Conservation (phyloP, 2,888 invertebrate species). For the Cataglyphis cursor region DNA sequence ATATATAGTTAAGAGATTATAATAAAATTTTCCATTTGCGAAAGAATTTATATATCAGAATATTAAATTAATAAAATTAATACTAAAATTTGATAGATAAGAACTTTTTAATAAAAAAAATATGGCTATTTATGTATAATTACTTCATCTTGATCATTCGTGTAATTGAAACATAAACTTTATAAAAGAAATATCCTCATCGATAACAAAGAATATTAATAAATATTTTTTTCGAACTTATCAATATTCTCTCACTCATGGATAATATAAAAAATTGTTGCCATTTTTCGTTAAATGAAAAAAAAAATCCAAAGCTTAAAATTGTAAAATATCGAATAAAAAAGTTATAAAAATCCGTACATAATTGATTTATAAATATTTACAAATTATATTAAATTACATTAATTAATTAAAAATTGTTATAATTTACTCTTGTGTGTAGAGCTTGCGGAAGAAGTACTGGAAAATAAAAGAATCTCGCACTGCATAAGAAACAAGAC, state of each 20-base stretch:
- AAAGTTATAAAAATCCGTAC: too few species aligned
- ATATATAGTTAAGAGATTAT: slow-evolving; percentile 30
- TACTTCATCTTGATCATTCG: neutral
- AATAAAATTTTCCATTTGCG: slow-evolving; percentile 16
- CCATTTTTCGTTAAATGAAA: neutral
- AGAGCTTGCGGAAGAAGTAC: neutral
- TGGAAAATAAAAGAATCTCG: neutral
- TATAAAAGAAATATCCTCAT: neutral
- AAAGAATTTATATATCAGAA: slow-evolving; percentile 24
- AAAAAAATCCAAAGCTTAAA: neutral
- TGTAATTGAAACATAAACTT: neutral
- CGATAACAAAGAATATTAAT: neutral
- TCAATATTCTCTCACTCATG: neutral
- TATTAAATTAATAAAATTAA: slow-evolving; percentile 23
- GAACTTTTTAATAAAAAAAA: slow-evolving; percentile 6
- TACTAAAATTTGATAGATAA: neutral
- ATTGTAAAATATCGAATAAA: neutral
- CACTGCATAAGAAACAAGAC: neutral
- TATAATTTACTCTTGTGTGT: neutral
- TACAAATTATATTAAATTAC: too few species aligned
- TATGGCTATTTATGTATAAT: neutral
- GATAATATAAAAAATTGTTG: neutral
- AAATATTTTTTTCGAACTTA: neutral
- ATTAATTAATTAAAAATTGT: neutral
- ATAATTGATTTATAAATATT: too few species aligned